Evolutionary conservation across 2,888 invertebrate species (phyloP), one percentile per base, ranked within the genome.

Genomic region (Rutpela maculata): DNA sequence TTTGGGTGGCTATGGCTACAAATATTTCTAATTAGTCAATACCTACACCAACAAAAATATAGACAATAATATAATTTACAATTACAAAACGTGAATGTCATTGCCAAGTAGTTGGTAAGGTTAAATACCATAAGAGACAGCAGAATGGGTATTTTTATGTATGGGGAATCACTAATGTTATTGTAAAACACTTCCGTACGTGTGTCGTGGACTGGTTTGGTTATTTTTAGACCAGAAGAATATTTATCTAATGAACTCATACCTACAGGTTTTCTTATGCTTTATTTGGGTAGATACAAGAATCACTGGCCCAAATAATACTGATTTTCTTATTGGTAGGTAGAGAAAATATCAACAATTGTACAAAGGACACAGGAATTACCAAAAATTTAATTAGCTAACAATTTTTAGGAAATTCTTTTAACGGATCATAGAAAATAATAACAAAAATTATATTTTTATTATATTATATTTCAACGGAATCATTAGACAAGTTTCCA

Each of bases 61-160:
- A 67, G 55, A 67, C 7, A 66, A 26, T 17, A 67, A 31, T 17
- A 56, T n/a, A n/a, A n/a, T 56, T 56, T 56, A 50, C 10, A 15
- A 56, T 67, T 67, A 31, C 38, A 59, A 69, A 38, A 57, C 5
- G 35, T 57, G 31, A 69, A 69, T 69, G 69, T 69, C 69, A 69
- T 57, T 69, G 69, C 69, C 69, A 59, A 69, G 19, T 57, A 35
- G 22, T 11, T 18, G 18, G 57, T 31, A 69, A 69, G 59, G 59
- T 57, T 57, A 57, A 67, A 50, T 17, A 67, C 17, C 22, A 50
- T 43, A 18, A 65, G 65, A 18, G 18, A 59, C 22, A 12, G 59
- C 59, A 22, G 2, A 1, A 57, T 57, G 43, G 43, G 15, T 17
- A 56, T 56, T 18, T 56, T 59, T 11, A 9, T 31, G 17, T 26